Conservation (phyloP, 2,888 invertebrate genomes). For the Trichopria drosophilae region DNA sequence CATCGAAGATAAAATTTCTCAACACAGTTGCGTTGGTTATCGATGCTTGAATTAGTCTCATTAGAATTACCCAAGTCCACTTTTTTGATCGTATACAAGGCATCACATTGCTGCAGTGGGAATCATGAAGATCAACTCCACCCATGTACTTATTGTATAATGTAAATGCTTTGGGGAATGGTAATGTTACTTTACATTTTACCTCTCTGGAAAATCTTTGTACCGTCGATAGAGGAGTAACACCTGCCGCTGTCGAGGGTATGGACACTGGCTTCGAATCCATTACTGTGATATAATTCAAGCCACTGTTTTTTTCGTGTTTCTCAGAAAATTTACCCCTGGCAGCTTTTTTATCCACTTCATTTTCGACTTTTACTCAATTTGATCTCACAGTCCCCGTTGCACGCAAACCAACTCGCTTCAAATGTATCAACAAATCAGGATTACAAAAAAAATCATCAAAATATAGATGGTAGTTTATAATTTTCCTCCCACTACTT, state of each 20-base stretch:
- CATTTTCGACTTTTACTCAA: conserved; percentile 22
- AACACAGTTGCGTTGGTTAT: conserved; percentile 20
- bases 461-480: conserved; percentile 23
- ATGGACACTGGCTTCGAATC: not conserved
- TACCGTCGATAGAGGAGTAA: not conserved
- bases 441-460: conserved; percentile 27
- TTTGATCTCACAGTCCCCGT: conserved; percentile 27
- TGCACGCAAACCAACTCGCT: conserved; percentile 25
- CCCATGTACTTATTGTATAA: conserved; percentile 17
- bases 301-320: conserved; percentile 26
- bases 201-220: not conserved
- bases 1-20: conserved; percentile 1
- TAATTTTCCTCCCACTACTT: conserved; percentile 18
- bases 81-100: conserved; percentile 12
- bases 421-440: conserved; percentile 28
- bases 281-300: conserved; percentile 10
- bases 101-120: conserved; percentile 13
- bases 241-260: conserved; percentile 5
- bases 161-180: conserved; percentile 6
- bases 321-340: conserved; percentile 23
- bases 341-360: conserved; percentile 22
- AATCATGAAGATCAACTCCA: conserved; percentile 15
- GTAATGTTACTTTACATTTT: conserved; percentile 6
- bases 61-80: conserved; percentile 23
- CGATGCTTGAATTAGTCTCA: conserved; percentile 17